These are phyloP conservation scores for Synergus japonicus DNA, from an alignment of 2,888 invertebrate genomes.

Conservation along the genomic window DNA sequence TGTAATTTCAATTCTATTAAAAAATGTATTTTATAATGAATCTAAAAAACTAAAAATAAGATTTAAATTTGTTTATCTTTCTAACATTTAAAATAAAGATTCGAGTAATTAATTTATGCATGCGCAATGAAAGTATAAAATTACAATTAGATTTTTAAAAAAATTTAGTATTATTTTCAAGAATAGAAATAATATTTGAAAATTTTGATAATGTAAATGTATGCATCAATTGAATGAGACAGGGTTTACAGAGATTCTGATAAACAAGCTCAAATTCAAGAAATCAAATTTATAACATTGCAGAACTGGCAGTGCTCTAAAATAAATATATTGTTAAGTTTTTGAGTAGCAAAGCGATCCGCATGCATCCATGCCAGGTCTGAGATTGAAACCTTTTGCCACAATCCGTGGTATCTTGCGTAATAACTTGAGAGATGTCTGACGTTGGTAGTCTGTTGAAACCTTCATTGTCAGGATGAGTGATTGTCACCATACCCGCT, in stretches of 20 bases:
- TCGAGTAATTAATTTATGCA: background rate
- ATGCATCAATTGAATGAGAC: background rate
- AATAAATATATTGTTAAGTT: constrained; percentile 28
- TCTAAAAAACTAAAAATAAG: background rate
- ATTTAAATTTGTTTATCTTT: background rate
- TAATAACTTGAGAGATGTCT: constrained; percentile 66
- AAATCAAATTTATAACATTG: background rate
- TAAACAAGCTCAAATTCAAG: background rate
- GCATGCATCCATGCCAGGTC: constrained; percentile 67
- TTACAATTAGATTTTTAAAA: too few relatives aligned
- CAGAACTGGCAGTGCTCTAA: background rate
- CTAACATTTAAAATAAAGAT: background rate
- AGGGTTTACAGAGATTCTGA: background rate
- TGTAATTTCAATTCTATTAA: too few relatives aligned
- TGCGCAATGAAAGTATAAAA: background rate
- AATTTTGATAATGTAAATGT: background rate
- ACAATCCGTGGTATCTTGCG: constrained; percentile 70
- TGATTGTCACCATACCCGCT: constrained; percentile 86
- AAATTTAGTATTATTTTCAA: too few relatives aligned
- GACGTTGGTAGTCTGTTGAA: constrained; percentile 70
- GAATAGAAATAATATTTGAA: too few relatives aligned
- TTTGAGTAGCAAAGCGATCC: constrained; percentile 48
- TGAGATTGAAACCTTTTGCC: constrained; percentile 73
- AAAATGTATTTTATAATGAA: background rate
- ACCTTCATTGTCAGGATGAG: constrained; percentile 81